These are phyloP conservation scores for Sinohyriopsis cumingii DNA, from an alignment of 2,888 invertebrate genomes.

Conservation along the genomic window DNA sequence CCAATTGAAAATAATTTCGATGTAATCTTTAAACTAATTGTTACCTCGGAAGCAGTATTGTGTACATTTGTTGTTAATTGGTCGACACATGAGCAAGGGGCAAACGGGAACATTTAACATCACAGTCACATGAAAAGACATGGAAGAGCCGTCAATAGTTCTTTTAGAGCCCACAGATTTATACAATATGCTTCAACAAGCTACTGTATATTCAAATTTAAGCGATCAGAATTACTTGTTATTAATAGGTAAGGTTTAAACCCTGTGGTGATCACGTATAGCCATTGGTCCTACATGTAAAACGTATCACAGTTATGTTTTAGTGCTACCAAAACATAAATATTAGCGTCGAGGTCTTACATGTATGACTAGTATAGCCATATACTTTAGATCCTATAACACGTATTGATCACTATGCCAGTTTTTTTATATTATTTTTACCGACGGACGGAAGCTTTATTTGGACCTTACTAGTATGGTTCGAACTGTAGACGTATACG, in stretches of 20 bases:
- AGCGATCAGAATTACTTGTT: constrained; percentile 66
- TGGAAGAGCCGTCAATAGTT: constrained; percentile 52
- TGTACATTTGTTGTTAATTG: constrained; percentile 23
- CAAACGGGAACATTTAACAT: constrained; percentile 4
- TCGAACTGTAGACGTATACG: no score
- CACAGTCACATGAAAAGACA: constrained; percentile 16
- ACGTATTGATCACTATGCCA: no score
- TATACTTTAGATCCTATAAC: no score
- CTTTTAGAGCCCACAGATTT: constrained; percentile 65
- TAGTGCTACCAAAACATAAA: no score
- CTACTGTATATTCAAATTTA: constrained; percentile 57
- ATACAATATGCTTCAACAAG: constrained; percentile 70
- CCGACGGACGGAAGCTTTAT: no score
- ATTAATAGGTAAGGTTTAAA: constrained; percentile 56
- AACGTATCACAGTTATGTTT: background rate
- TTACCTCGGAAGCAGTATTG: constrained; percentile 20
- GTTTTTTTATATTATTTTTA: no score
- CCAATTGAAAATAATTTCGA: background rate
- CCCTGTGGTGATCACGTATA: background rate
- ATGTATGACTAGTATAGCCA: no score
- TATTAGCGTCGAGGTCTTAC: no score
- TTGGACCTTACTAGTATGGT: no score
- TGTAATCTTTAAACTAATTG: background rate
- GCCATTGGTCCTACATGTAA: background rate
- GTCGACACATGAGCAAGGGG: constrained; percentile 7